Base-by-base conservation (phyloP, 2,113 vertebrate genomes). In the Pogonocichla stellata region DNA sequence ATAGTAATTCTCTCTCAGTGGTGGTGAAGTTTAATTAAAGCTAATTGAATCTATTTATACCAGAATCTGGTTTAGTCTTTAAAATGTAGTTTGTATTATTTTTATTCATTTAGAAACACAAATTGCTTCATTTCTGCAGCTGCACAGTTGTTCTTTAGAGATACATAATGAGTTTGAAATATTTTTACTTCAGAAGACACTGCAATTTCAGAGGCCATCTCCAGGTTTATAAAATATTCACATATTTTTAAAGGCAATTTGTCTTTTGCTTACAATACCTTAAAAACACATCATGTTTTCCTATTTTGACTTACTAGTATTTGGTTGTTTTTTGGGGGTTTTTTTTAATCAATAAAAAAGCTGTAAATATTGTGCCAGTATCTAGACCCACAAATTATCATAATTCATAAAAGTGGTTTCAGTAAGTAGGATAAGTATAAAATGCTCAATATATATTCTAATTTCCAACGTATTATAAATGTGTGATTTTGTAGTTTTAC, bases 11-110 rank as follows among this genome's bases (percentile, higher is more conserved):
- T 77, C 60, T 93, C n/a, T 61, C 4, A 1, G 48, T 75, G 11
- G 22, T 88, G 12, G 40, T 20, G 45, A 60, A 45, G 12, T 64
- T 92, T 90, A 88, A 88, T 92, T 95, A 88, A 91, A 91, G 25
- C 28, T 86, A 90, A 83, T 77, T 71, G 57, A 86, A 71, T 80
- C 24, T 22, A 80, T 90, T 94, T 90, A 48, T 67, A 51, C 28
- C 12, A 77, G 43, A n/a, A 65, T 18, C 8, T 18, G 8, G 14
- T 86, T 80, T 38, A 67, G 34, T 66, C 54, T 70, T 86, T 86
- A 45, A 9, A 80, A 58, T 53, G 14, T 54, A 72, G 79, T 91
- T 65, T 42, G 14, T 78, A 65, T 70, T 81, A 53, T 73, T 90
- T 96, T 92, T 58, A 79, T 94, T 92, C 33, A 75, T 26, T 66